Conservation (phyloP, 2,797 vertebrate genomes). For the Cyprinella venusta region DNA sequence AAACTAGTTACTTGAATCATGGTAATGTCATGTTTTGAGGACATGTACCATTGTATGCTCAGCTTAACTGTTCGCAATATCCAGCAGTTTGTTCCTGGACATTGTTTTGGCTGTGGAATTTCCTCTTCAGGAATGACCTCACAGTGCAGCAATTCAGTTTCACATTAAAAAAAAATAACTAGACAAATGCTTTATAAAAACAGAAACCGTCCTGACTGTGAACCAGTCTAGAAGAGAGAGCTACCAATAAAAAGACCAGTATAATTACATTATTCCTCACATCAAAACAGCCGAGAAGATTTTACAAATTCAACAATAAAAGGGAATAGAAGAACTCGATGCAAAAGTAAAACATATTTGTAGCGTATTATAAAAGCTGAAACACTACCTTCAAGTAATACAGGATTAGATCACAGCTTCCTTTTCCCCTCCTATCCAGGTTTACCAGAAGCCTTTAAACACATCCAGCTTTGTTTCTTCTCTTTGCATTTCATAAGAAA, state of each 20-base stretch:
- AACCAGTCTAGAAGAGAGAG: constrained; percentile 51
- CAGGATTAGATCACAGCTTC: constrained; percentile 16
- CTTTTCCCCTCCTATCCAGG: constrained; percentile 35
- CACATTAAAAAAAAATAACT: constrained; percentile 4
- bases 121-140: constrained; percentile 47
- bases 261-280: constrained; percentile 58
- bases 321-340: background rate
- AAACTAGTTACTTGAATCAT: background rate
- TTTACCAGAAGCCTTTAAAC: constrained; percentile 65
- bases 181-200: background rate
- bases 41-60: background rate
- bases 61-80: constrained; percentile 14
- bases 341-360: background rate
- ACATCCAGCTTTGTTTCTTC: constrained; percentile 74
- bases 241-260: constrained; percentile 74
- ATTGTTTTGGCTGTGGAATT: constrained; percentile 40
- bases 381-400: constrained; percentile 43
- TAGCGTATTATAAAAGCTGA: background rate
- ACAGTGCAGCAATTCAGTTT: constrained; percentile 32
- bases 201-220: constrained; percentile 11
- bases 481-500: constrained; percentile 74
- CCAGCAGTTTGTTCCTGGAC: constrained; percentile 10
- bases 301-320: constrained; percentile 1
- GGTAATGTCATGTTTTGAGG: background rate
- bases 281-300: background rate